Percentiles rank a stretch among this genome's conserved stretches.
Evolutionary conservation across 1,140 invertebrate genomes (phyloP).

Genomic region (Stegodyphus mimosarum): DNA sequence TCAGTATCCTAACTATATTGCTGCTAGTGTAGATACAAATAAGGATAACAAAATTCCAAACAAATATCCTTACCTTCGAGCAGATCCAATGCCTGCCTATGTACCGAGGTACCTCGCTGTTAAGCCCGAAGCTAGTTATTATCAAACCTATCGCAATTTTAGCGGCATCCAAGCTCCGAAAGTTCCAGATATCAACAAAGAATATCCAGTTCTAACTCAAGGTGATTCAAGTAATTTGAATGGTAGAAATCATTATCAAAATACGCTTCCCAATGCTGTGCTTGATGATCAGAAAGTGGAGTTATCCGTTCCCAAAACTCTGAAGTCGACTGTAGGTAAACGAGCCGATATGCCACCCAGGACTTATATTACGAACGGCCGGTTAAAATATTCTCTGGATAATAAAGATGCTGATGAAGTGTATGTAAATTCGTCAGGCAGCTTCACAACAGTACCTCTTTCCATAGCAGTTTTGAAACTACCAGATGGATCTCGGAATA

Average conservation of each 20-base stretch:
- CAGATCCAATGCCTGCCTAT: slow-evolving; percentile 7
- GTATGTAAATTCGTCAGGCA: slow-evolving; percentile 21
- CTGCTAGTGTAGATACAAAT: not conserved
- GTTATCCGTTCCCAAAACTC: not conserved
- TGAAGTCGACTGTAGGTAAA: not conserved
- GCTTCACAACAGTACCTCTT: slow-evolving; percentile 4
- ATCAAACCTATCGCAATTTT: slow-evolving; percentile 25
- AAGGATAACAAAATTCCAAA: not conserved
- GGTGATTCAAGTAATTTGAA: slow-evolving; percentile 13
- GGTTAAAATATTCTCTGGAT: slow-evolving; percentile 44
- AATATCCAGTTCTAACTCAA: slow-evolving; percentile 38
- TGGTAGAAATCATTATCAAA: not conserved
- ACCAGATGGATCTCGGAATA: not conserved
- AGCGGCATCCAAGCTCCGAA: not conserved
- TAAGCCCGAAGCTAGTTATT: slow-evolving; percentile 19
- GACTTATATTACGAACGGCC: slow-evolving; percentile 26
- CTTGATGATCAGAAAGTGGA: slow-evolving; percentile 3
- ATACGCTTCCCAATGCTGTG: not conserved
- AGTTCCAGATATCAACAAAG: not conserved
- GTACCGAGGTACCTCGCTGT: not conserved
- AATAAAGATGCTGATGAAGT: slow-evolving; percentile 12
- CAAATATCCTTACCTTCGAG: not conserved
- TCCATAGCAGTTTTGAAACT: slow-evolving; percentile 22
- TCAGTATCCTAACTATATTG: not conserved
- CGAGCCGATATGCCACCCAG: not conserved